Conservation (phyloP, 2,113 vertebrate species). For the Pachyramphus minor region DNA sequence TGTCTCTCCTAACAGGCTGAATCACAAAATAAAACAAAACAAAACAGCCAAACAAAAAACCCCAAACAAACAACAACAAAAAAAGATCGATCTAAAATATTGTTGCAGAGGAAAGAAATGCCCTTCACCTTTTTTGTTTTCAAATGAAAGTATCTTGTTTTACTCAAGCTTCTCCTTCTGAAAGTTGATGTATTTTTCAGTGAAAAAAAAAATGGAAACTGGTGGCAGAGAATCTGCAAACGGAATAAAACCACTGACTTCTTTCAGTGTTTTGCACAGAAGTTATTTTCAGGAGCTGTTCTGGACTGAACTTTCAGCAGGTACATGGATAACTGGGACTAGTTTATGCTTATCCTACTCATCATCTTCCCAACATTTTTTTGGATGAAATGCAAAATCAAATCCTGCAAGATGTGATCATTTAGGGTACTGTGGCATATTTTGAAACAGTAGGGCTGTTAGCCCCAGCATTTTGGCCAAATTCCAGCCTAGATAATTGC, state of each 20-base stretch:
- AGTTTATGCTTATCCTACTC: neutral
- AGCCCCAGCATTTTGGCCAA: conserved; percentile 58
- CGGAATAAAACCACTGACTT: neutral
- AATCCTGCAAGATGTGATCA: conserved; percentile 63
- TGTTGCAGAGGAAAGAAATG: neutral
- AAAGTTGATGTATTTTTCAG: neutral
- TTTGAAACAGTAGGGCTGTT: conserved; percentile 70
- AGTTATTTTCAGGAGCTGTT: neutral
- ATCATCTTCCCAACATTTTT: neutral
- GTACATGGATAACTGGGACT: neutral
- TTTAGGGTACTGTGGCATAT: conserved; percentile 68
- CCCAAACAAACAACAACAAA: neutral
- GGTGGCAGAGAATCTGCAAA: neutral
- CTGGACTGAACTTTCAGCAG: neutral
- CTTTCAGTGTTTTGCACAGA: neutral
- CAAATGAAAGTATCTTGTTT: neutral
- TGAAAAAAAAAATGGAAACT: neutral
- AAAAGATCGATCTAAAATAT: neutral
- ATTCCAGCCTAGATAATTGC: conserved; percentile 68
- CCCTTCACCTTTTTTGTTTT: neutral
- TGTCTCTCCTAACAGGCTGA: neutral
- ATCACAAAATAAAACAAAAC: neutral
- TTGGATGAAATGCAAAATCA: conserved; percentile 58
- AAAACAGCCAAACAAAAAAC: neutral
- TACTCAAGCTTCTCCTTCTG: neutral